Conservation (phyloP, 2,797 vertebrate genomes). For the Linurgus olivaceus region DNA sequence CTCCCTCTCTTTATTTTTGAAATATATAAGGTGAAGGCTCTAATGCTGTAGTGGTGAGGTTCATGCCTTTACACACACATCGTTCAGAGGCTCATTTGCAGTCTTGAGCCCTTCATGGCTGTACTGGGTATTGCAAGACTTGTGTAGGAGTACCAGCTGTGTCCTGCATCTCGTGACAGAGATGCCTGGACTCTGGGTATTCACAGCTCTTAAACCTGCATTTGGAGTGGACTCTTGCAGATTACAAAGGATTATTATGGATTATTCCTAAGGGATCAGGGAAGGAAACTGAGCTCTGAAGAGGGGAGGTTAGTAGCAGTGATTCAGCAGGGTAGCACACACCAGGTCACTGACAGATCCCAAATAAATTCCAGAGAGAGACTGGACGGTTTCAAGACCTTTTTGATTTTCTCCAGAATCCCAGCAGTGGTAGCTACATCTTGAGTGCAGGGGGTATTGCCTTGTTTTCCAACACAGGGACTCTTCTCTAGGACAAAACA, state of each 20-base stretch:
- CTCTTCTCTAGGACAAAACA: not conserved
- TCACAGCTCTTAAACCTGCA: not conserved
- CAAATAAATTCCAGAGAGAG: not conserved
- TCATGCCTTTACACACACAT: accelerated
- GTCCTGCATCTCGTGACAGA: not conserved
- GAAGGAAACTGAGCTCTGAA: slow-evolving; percentile 2
- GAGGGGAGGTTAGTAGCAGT: not conserved
- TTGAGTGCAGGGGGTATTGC: not conserved
- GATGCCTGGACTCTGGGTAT: not conserved
- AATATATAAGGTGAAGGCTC: not conserved
- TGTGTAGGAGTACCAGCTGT: not conserved
- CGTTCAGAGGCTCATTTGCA: not conserved
- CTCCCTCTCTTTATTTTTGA: not conserved
- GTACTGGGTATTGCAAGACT: not conserved
- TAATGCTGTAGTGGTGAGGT: not conserved
- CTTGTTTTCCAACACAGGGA: not conserved
- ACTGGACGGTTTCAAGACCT: not conserved
- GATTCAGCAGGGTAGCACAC: not conserved
- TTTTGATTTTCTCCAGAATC: not conserved
- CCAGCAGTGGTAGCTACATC: not conserved
- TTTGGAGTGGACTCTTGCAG: not conserved
- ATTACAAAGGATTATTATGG: slow-evolving; percentile 8
- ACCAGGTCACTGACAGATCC: not conserved
- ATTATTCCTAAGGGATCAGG: slow-evolving; percentile 5
- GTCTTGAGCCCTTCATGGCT: not conserved